Percentiles rank a stretch among this genome's conserved stretches.
Conservation (phyloP, 2,797 vertebrate species). For the Eulemur rubriventer region DNA sequence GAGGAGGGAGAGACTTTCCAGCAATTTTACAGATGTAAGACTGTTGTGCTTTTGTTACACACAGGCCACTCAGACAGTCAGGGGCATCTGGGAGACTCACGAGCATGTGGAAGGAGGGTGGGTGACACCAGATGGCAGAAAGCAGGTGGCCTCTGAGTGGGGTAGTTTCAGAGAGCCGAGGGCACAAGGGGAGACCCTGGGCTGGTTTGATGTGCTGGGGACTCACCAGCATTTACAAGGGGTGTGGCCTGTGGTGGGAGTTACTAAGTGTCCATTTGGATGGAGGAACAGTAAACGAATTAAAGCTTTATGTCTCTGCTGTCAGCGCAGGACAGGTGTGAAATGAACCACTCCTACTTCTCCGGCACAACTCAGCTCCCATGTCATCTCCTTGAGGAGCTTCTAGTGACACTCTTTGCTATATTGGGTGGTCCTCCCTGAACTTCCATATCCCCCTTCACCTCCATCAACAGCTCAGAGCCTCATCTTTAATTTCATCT, state of each 20-base stretch:
- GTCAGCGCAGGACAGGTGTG: not conserved
- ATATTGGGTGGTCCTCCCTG: not conserved
- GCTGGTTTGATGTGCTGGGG: not conserved
- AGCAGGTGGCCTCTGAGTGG: not conserved
- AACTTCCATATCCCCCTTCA: not conserved
- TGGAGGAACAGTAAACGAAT: not conserved
- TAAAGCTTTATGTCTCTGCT: not conserved
- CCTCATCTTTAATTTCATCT: not conserved
- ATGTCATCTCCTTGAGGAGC: not conserved
- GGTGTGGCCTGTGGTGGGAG: too few species aligned
- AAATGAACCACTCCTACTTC: not conserved
- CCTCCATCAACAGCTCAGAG: not conserved
- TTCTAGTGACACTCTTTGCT: not conserved
- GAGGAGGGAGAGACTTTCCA: not conserved
- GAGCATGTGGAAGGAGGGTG: not conserved
- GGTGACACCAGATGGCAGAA: not conserved
- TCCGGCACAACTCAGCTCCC: not conserved
- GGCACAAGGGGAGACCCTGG: not conserved
- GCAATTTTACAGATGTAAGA: not conserved
- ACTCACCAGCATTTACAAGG: too few species aligned
- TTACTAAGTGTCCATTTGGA: not conserved
- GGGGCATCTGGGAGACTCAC: not conserved
- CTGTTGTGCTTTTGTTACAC: not conserved
- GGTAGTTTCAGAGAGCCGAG: not conserved
- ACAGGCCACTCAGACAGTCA: not conserved